These are phyloP conservation scores for Brienomyrus brachyistius DNA, from an alignment of 2,113 vertebrate genomes.

Conservation along the genomic window DNA sequence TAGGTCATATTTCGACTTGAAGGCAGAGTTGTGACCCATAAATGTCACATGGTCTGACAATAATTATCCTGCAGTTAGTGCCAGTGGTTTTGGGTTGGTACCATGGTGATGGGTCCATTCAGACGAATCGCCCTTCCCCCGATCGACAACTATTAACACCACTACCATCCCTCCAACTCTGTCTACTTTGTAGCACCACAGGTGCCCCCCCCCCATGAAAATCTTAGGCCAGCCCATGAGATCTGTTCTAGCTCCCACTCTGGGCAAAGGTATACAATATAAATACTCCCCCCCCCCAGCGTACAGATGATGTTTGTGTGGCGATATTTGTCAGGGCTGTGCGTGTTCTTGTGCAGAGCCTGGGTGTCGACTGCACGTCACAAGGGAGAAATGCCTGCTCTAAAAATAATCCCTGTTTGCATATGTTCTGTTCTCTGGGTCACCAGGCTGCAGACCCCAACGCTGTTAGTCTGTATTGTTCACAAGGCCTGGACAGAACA, in stretches of 20 bases:
- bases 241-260: neutral
- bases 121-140: neutral
- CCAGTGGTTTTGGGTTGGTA: neutral
- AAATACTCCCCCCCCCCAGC: neutral
- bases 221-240: neutral
- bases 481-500: neutral
- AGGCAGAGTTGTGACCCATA: neutral
- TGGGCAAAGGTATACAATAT: neutral
- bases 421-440: slow-evolving; percentile 11
- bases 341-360: neutral
- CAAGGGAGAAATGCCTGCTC: slow-evolving; percentile 18
- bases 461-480: neutral
- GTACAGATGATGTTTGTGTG: neutral
- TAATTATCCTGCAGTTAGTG: neutral
- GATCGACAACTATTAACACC: neutral
- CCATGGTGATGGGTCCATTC: neutral
- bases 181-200: neutral
- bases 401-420: slow-evolving; percentile 19
- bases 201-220: neutral
- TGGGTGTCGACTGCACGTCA: neutral
- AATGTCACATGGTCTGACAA: neutral
- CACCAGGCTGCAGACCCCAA: neutral
- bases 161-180: neutral
- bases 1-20: neutral
- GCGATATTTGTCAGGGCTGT: neutral